Evolutionary conservation across 2,797 vertebrate genomes (phyloP), one percentile per base, ranked within the genome.

Genomic region (Xenops minutus): DNA sequence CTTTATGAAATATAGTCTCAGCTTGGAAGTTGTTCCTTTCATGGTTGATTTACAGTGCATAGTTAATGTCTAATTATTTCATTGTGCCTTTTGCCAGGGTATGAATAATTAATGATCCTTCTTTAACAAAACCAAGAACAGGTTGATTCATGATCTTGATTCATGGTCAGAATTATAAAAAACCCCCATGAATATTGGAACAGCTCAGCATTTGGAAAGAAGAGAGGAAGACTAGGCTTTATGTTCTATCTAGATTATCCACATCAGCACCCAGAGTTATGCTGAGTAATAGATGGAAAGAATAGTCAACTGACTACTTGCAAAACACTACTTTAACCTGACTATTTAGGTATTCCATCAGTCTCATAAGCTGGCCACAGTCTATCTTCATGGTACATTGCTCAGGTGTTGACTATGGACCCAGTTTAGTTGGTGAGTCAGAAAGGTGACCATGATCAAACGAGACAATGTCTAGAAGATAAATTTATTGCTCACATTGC

Each of bases 71-170:
- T 91, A 88, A 93, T 96, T 96, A 92, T 96, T 96, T 92, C 67
- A 74, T 89, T 80, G 74, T 92, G 81, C 62, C 77, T 94, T 88
- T 97, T 93, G 77, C 93, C 95, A 95, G 67, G 5, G 10, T 85
- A 86, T 95, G 76, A 97, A 97, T 97, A 97, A 95, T 96, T 96
- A 74, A 96, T 95, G 76, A 79, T 36, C 24, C 27, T 91, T 90
- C 69, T 74, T 92, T 79, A 91, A 81, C 73, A 93, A 94, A 96
- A 95, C 77, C 76, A 94, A 96, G 81, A 92, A 73, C 66, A 86
- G 46, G 26, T 85, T 94, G 83, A 92, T 74, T 90, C 90, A 73
- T 75, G 66, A 89, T 72, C 73, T 93, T 94, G 95, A 89, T 93
- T 76, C 86, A 77, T 71, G 94, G 92, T 75, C 85, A 84, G 78